Evolutionary conservation across 2,797 vertebrate species (phyloP).

Genomic region (Artibeus jamaicensis): DNA sequence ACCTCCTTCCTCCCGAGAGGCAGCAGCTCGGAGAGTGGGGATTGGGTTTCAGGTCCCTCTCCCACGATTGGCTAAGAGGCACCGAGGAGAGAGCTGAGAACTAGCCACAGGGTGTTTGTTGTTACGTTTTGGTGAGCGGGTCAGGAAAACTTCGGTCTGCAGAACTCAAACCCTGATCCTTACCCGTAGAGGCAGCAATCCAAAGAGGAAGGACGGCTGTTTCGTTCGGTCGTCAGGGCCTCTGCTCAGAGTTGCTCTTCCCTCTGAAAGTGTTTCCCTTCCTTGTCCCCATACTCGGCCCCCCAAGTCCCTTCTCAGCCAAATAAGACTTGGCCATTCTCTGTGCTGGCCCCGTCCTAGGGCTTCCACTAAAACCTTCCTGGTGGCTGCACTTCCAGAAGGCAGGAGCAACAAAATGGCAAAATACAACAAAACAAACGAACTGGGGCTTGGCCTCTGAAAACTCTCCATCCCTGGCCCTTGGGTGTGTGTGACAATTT

Average conservation of each 20-base stretch:
- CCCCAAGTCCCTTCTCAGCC: neutral
- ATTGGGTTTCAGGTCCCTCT: neutral
- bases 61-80: neutral
- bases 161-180: neutral
- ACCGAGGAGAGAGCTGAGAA: neutral
- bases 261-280: neutral
- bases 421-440: neutral
- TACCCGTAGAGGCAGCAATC: neutral
- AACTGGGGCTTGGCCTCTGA: neutral
- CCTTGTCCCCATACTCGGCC: accelerated
- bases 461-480: neutral
- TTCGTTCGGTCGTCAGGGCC: neutral
- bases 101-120: neutral
- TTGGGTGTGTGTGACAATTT: neutral
- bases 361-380: neutral
- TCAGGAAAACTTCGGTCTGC: neutral
- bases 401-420: neutral
- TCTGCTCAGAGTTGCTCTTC: neutral
- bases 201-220: accelerated
- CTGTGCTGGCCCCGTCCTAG: neutral
- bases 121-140: neutral
- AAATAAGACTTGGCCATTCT: accelerated
- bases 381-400: neutral
- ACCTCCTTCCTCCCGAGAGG: neutral
- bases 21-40: neutral